Evolutionary conservation across 1,140 invertebrate genomes (phyloP).

Genomic region (Epicauta chinensis): DNA sequence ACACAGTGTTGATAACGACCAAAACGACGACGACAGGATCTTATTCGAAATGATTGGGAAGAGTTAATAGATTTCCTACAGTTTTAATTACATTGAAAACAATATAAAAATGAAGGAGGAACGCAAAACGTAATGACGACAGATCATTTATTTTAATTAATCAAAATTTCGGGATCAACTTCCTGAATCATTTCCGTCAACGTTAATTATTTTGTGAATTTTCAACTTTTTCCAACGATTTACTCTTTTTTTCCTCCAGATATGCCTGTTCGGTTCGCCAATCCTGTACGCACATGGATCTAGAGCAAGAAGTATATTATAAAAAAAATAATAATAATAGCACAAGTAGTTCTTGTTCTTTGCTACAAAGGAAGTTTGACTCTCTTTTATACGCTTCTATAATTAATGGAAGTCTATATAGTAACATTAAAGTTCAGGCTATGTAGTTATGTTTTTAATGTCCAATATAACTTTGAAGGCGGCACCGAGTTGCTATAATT

Average conservation of each 20-base stretch:
- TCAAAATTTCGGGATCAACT: conserved; percentile 4
- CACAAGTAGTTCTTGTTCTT: no score
- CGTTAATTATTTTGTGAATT: not conserved
- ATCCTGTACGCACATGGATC: no score
- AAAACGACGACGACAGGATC: no score
- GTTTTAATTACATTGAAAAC: conserved; percentile 4
- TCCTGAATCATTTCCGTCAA: not conserved
- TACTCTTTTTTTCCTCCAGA: no score
- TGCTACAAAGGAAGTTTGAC: no score
- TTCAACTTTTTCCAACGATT: no score
- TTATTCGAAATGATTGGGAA: conserved; percentile 7
- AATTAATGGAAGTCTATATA: conserved; percentile 5
- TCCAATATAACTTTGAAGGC: not conserved
- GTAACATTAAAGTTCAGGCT: conserved; percentile 1
- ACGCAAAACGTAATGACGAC: no score
- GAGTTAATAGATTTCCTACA: conserved; percentile 15
- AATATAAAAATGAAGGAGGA: not conserved
- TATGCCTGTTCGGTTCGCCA: no score
- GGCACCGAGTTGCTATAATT: not conserved
- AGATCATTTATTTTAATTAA: conserved; percentile 17
- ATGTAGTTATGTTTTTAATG: conserved; percentile 9
- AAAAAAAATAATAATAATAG: no score
- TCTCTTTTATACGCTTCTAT: not conserved
- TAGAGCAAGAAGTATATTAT: no score
- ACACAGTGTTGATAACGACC: no score